A percentile compares a stretch with the other conserved stretches of the same genome.
These are phyloP conservation scores for Microctonus aethiopoides DNA, from an alignment of 2,888 invertebrate genomes.

Conservation along the genomic window DNA sequence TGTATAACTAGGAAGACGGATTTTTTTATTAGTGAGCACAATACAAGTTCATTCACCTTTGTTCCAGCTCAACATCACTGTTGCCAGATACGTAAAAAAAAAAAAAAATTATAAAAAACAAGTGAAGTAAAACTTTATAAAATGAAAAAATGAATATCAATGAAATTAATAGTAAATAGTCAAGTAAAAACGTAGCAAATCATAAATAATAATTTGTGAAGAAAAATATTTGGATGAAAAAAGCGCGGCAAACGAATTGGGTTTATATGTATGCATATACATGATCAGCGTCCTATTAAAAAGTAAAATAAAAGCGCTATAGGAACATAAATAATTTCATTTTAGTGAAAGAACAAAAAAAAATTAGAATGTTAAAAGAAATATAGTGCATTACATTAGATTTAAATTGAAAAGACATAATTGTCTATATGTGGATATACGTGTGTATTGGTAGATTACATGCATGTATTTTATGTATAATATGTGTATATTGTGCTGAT, in stretches of 20 bases:
- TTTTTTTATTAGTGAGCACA: not conserved
- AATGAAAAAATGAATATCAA: not conserved
- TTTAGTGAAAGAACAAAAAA: no score
- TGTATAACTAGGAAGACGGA: not conserved
- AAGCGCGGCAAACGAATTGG: constrained; percentile 22
- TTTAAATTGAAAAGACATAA: no score
- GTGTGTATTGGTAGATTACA: not conserved
- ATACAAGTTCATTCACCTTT: not conserved
- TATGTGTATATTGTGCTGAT: not conserved
- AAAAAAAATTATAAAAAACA: not conserved
- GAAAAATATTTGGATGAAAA: not conserved
- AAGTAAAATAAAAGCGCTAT: not conserved
- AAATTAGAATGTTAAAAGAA: no score
- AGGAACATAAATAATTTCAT: not conserved
- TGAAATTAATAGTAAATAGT: not conserved
- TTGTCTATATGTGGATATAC: not conserved
- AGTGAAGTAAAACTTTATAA: not conserved
- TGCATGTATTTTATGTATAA: no score
- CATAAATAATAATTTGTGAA: not conserved
- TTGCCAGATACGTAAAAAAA: no score
- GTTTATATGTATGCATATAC: not conserved
- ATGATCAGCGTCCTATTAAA: not conserved
- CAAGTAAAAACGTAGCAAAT: not conserved
- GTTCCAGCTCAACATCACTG: not conserved
- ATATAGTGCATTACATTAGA: no score